Evolutionary conservation across 2,888 invertebrate genomes (phyloP).

Genomic region (Saturnia japonica): DNA sequence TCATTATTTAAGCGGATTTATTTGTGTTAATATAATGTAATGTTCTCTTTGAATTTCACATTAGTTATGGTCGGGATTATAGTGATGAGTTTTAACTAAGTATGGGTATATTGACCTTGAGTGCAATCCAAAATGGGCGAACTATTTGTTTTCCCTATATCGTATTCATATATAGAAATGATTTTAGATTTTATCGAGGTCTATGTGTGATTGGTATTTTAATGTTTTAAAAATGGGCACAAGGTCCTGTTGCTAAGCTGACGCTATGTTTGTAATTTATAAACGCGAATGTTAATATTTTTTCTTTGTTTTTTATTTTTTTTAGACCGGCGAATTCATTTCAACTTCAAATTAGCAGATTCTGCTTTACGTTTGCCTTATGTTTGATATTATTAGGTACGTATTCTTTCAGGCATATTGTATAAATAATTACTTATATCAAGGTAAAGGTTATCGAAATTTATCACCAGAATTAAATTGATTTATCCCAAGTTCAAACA

Average conservation of each 20-base stretch:
- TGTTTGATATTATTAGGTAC: not conserved
- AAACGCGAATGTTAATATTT: not conserved
- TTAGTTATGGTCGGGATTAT: not conserved
- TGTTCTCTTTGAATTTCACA: not conserved
- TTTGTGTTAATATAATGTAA: not conserved
- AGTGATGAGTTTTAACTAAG: not conserved
- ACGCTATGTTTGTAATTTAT: not conserved
- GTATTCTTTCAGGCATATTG: not conserved
- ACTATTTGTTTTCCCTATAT: constrained; percentile 14
- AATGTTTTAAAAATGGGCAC: not conserved
- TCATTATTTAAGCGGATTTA: not conserved
- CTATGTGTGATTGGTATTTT: not conserved
- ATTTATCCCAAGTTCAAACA: not conserved
- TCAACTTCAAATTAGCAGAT: not conserved
- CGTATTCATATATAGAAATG: not conserved
- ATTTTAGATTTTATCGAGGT: constrained; percentile 13
- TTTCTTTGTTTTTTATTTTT: too few relatives aligned
- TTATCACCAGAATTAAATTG: not conserved
- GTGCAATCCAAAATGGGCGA: not conserved
- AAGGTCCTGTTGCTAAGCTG: not conserved
- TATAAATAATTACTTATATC: not conserved
- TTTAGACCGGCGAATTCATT: not conserved
- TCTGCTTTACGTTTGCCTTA: not conserved
- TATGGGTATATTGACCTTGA: constrained; percentile 8
- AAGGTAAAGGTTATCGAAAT: too few relatives aligned